Evolutionary conservation across 2,888 invertebrate genomes (phyloP).

Genomic region (Eupithecia subfuscata): DNA sequence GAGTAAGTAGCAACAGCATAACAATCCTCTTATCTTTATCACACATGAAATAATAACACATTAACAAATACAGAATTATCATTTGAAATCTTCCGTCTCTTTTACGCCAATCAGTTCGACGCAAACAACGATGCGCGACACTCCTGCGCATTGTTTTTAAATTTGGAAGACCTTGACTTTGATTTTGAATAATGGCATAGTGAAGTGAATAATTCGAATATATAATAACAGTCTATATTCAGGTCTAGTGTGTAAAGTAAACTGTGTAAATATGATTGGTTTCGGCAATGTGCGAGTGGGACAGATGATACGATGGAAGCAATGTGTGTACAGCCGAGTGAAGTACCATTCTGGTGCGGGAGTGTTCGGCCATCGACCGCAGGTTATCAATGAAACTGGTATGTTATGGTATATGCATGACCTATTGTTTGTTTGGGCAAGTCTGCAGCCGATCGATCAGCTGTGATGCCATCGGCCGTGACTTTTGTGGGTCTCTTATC

Average conservation of each 20-base stretch:
- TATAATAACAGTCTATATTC: background rate
- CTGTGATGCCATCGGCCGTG: background rate
- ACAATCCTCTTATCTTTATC: conserved; percentile 37
- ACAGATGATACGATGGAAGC: conserved; percentile 62
- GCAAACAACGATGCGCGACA: conserved; percentile 48
- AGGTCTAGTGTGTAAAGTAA: conserved; percentile 29
- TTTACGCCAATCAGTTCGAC: conserved; percentile 53
- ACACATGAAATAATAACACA: conserved; percentile 30
- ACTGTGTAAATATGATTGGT: conserved; percentile 59
- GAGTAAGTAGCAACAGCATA: conserved; percentile 4
- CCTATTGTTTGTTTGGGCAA: background rate
- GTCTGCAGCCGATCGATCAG: background rate
- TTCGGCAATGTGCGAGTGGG: conserved; percentile 64
- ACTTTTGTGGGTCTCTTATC: background rate
- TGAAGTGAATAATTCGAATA: conserved; percentile 48
- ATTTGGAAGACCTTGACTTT: conserved; percentile 57
- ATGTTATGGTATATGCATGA: conserved; percentile 46
- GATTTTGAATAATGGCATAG: conserved; percentile 45
- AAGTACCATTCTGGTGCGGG: conserved; percentile 83
- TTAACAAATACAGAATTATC: conserved; percentile 38
- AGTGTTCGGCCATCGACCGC: conserved; percentile 85
- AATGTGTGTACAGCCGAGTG: conserved; percentile 50
- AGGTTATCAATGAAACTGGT: conserved; percentile 67
- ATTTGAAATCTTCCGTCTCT: conserved; percentile 41
- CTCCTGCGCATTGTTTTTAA: conserved; percentile 66